A percentile compares a stretch with the other conserved stretches of the same genome.
phyloP scores from a whole-genome alignment of 2,797 vertebrate genomes.

The Gastrophryne carolinensis region DNA sequence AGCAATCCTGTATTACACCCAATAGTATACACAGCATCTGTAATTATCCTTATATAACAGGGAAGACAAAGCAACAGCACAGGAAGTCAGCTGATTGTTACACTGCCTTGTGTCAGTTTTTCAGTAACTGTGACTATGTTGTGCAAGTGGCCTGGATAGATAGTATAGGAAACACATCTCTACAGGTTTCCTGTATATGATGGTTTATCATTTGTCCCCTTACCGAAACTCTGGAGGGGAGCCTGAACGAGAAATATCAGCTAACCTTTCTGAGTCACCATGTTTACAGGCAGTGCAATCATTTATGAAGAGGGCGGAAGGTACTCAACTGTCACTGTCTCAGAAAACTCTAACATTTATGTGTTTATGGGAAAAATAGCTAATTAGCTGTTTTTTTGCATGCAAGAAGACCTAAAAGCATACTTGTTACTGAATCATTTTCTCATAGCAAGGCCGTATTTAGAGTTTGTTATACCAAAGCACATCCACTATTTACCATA shows the following conservation, averaged over 20 bases:
- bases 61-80: neutral
- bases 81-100: neutral
- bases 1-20: neutral
- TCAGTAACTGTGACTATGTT: conserved; percentile 1
- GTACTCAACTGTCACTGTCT: too few species aligned
- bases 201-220: neutral
- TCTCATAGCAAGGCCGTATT: too few species aligned
- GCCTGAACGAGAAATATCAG: neutral
- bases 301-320: too few species aligned
- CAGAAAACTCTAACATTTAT: too few species aligned
- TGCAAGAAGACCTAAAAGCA: too few species aligned
- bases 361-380: too few species aligned
- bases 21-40: neutral
- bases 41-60: neutral
- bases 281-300: neutral
- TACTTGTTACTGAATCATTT: too few species aligned
- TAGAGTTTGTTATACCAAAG: too few species aligned
- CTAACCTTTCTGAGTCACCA: neutral
- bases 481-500: too few species aligned
- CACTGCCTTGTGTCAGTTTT: neutral
- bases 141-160: conserved; percentile 1
- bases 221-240: neutral
- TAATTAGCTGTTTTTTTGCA: too few species aligned
- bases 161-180: conserved; percentile 18
- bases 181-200: conserved; percentile 23